Percentiles rank a stretch among this genome's conserved stretches.
phyloP scores from a whole-genome alignment of 2,797 vertebrate species.

The Oryzias dopingdopingensis region DNA sequence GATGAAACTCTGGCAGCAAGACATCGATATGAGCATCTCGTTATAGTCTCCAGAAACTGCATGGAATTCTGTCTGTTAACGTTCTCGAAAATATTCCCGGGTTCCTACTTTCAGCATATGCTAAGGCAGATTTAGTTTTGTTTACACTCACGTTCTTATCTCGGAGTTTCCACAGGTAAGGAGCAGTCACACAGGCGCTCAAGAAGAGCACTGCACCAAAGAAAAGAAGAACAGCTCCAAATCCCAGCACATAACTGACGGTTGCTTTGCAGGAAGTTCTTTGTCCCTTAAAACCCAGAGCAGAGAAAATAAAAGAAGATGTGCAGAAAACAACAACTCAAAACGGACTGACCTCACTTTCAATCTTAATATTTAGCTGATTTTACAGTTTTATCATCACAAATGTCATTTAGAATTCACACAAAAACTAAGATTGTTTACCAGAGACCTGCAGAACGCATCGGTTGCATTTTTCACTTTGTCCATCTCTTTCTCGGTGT shows the following conservation, averaged over 20 bases:
- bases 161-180: slow-evolving; percentile 88
- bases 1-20: slow-evolving; percentile 8
- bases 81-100: slow-evolving; percentile 8
- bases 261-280: slow-evolving; percentile 44
- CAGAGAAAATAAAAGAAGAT: slow-evolving; percentile 27
- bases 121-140: not conserved
- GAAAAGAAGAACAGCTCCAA: slow-evolving; percentile 80
- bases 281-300: slow-evolving; percentile 73
- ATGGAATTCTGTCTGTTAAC: slow-evolving; percentile 11
- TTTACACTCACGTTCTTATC: slow-evolving; percentile 84
- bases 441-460: slow-evolving; percentile 78
- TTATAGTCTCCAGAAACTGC: slow-evolving; percentile 6
- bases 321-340: not conserved
- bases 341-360: slow-evolving; percentile 1
- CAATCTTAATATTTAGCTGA: slow-evolving; percentile 12
- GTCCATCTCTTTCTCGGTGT: slow-evolving; percentile 73
- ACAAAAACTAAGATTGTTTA: slow-evolving; percentile 70
- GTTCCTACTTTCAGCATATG: too few relatives aligned
- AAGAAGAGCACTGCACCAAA: slow-evolving; percentile 81
- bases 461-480: slow-evolving; percentile 78
- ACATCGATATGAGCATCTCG: slow-evolving; percentile 12
- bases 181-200: slow-evolving; percentile 85
- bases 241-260: slow-evolving; percentile 74
- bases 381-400: slow-evolving; percentile 15
- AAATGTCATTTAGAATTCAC: slow-evolving; percentile 21